These are phyloP conservation scores for Aphis gossypii DNA, from an alignment of 1,140 invertebrate genomes.

Conservation along the genomic window DNA sequence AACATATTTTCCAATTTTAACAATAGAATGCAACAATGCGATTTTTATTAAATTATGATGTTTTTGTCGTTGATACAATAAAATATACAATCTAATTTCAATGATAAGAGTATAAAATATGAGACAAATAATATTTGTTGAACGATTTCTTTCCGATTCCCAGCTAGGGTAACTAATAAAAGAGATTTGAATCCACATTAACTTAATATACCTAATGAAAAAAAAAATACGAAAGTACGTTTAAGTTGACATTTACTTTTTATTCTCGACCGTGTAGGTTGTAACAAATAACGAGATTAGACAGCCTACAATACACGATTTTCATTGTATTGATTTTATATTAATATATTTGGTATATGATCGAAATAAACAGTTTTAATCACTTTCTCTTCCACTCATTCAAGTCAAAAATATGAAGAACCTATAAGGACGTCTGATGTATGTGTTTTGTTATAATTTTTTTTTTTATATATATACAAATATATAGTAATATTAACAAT, in stretches of 20 bases:
- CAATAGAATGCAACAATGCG: no score
- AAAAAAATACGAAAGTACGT: background rate
- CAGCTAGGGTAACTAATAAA: background rate
- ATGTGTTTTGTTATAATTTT: background rate
- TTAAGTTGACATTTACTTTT: background rate
- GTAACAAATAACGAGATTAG: background rate
- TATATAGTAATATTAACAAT: background rate
- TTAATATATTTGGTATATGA: background rate
- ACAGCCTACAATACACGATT: background rate
- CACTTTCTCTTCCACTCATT: constrained; percentile 23
- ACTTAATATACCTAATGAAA: background rate
- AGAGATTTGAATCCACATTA: background rate
- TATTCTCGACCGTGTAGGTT: background rate
- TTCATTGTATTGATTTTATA: constrained; percentile 1
- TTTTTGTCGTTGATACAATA: no score
- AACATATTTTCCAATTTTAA: no score
- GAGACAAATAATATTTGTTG: no score
- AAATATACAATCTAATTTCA: no score
- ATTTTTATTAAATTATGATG: no score
- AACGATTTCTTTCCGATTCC: background rate
- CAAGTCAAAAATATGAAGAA: constrained; percentile 18
- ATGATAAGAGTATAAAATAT: no score
- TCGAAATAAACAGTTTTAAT: constrained; percentile 17
- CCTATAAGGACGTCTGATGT: background rate
- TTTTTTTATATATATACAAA: background rate